Evolutionary conservation across 2,797 vertebrate genomes (phyloP).

Genomic region (Rhinella marina): DNA sequence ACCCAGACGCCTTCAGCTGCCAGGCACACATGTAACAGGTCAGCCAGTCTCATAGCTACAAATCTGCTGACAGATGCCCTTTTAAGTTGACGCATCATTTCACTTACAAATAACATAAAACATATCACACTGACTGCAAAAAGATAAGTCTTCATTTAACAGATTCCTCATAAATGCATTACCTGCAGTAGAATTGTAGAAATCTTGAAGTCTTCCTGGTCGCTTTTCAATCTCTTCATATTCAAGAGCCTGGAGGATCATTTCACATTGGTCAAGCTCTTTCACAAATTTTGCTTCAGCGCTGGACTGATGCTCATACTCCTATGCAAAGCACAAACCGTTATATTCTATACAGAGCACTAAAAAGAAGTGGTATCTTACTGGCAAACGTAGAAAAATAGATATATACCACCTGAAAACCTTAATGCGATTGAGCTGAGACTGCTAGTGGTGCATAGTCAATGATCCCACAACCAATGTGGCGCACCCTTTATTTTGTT

Average conservation of each 20-base stretch:
- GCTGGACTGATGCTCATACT: constrained; percentile 89
- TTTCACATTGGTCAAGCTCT: constrained; percentile 93
- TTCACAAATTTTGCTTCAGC: constrained; percentile 91
- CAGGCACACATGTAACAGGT: no score
- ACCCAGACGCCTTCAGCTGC: no score
- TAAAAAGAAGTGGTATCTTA: background rate
- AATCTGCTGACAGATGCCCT: no score
- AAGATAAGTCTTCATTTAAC: background rate
- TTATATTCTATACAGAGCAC: background rate
- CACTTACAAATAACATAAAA: no score
- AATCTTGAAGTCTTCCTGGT: constrained; percentile 92
- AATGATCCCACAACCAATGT: no score
- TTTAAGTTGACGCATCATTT: no score
- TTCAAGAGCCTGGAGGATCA: constrained; percentile 95
- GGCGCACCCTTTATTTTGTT: no score
- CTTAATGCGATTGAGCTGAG: no score
- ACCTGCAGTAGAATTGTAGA: constrained; percentile 92
- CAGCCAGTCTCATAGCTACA: no score
- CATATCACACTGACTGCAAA: background rate
- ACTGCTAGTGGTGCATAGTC: no score
- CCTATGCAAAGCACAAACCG: constrained; percentile 72
- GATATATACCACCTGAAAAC: no score
- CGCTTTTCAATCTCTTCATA: constrained; percentile 89
- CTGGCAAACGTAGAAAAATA: no score
- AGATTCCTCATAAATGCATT: background rate